Evolutionary conservation across 2,888 invertebrate species (phyloP), one percentile per base, ranked within the genome.

Genomic region (Leistus spinibarbis): DNA sequence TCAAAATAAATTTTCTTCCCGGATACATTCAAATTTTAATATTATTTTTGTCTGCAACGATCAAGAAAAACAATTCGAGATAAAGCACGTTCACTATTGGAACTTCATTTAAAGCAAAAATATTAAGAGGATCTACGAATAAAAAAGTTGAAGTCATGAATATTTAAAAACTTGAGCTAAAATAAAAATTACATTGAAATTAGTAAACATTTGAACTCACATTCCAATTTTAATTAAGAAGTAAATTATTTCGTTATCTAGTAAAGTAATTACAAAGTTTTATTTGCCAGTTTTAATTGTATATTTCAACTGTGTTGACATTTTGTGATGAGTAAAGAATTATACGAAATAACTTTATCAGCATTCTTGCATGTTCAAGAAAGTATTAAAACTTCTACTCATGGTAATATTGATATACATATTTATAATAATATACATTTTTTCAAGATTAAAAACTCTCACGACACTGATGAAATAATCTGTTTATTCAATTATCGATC

Each of bases 261-360:
- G 60, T 17, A 22, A 40, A 68, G 54, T 68, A 60, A 68, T 68
- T 68, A 69, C 69, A 60, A 69, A 69, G 69, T 69, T 69, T 69
- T 3, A 40, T 40, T 40, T 40, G 40, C 40, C 7, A 40, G 40
- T 40, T 40, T 40, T 40, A 40, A 40, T 40, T 40, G 40, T 40
- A 40, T 7, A 7, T 40, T 40, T 40, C 40, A 40, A 5, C 40
- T 13, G 13, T 40, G 40, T 40, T 40, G 40, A 40, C 40, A 40
- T 40, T 10, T 13, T 40, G 40, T 40, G 40, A 40, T 40, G 40
- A 40, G 40, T 10, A 40, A 40, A 40, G 13, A 10, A 40, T 40
- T 40, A 40, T 10, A 40, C 40, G 40, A 40, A 40, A 40, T 10
- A 40, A n/a, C n/a, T n/a, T 13, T 40, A 40, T 40, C 40, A 13